Conservation (phyloP, 2,888 invertebrate species). For the Lumbricus terrestris region DNA sequence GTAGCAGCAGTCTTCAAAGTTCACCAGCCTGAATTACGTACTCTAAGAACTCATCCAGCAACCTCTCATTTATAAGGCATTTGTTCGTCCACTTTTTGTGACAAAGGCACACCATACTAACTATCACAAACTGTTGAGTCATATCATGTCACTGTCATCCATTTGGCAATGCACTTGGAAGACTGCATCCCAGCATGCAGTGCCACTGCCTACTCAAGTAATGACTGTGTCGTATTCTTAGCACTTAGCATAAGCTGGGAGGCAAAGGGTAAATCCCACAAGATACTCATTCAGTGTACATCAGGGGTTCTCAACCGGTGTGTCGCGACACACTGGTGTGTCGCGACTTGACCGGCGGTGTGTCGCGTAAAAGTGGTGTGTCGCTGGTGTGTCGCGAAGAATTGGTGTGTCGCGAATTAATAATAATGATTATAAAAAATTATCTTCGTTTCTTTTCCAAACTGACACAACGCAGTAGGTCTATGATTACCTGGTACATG, state of each 20-base stretch:
- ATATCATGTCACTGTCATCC: neutral
- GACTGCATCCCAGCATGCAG: neutral
- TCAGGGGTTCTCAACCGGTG: too few relatives aligned
- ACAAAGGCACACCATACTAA: neutral
- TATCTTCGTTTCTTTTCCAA: too few relatives aligned
- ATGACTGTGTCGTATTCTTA: neutral
- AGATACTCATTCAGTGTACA: neutral
- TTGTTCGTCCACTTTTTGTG: neutral
- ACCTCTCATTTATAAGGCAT: neutral
- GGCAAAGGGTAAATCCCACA: neutral
- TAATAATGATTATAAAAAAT: too few relatives aligned
- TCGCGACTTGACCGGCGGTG: too few relatives aligned
- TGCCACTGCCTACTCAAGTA: neutral
- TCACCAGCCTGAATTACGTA: neutral
- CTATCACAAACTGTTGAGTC: neutral
- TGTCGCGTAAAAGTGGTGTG: too few relatives aligned
- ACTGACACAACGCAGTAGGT: too few relatives aligned
- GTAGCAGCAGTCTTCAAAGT: too few relatives aligned
- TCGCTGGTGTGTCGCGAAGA: too few relatives aligned
- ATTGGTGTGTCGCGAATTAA: too few relatives aligned
- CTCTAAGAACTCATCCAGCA: neutral
- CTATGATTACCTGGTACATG: too few relatives aligned
- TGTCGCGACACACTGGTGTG: too few relatives aligned
- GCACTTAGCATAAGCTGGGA: neutral
- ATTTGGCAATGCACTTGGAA: neutral